Percentiles rank a stretch among this genome's conserved stretches.
These are phyloP conservation scores for Atlantisia rogersi DNA, from an alignment of 2,113 vertebrate species.

Conservation along the genomic window DNA sequence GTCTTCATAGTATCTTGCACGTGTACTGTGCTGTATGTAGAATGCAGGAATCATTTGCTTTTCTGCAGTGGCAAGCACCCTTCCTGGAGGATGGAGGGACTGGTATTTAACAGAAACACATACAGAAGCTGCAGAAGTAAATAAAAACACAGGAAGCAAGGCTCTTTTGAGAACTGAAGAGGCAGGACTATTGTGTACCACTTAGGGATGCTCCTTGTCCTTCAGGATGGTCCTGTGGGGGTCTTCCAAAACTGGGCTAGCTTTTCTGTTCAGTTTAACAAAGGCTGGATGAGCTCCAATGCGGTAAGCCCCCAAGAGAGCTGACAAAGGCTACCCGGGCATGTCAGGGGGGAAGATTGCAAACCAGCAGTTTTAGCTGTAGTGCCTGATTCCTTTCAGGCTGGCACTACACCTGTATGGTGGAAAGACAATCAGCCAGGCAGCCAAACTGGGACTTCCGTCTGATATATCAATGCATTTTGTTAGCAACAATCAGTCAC, in stretches of 20 bases:
- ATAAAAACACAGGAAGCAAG: background rate
- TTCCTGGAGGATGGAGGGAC: background rate
- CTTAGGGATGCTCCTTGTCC: background rate
- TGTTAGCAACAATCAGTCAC: constrained; percentile 65
- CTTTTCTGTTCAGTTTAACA: background rate
- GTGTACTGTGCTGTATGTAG: background rate
- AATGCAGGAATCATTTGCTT: background rate
- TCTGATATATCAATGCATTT: constrained; percentile 56
- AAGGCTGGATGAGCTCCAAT: background rate
- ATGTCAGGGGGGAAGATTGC: background rate
- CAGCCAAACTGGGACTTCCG: constrained; percentile 42
- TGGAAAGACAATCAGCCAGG: background rate
- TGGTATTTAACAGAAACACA: background rate
- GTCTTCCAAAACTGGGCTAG: background rate
- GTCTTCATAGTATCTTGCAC: background rate
- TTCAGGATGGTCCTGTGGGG: background rate
- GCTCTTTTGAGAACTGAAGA: background rate
- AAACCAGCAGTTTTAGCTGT: background rate
- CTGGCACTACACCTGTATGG: background rate
- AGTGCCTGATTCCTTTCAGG: background rate
- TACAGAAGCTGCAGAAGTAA: background rate
- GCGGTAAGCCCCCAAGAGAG: background rate
- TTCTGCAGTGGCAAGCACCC: background rate
- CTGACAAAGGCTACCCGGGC: background rate
- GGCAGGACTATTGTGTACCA: background rate